These are phyloP conservation scores for Aphelenchoides bicaudatus DNA, from an alignment of 2,888 invertebrate species.

Conservation along the genomic window DNA sequence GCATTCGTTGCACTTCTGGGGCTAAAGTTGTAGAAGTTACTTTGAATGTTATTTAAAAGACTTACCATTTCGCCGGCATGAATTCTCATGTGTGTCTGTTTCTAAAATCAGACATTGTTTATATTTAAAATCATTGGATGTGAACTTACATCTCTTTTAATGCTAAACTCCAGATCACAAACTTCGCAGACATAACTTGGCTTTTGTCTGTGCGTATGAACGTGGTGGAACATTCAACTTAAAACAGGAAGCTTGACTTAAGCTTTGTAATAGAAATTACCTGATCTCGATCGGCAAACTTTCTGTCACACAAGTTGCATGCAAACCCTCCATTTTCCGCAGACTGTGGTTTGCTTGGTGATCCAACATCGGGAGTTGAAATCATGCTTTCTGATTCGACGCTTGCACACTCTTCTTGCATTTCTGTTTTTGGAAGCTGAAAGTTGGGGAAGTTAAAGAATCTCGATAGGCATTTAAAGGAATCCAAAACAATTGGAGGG, in stretches of 20 bases:
- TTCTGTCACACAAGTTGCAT: slow-evolving; percentile 35
- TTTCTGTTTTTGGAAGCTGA: no score
- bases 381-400: slow-evolving; percentile 32
- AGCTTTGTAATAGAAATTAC: no score
- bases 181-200: slow-evolving; percentile 61
- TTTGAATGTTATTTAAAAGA: no score
- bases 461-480: no score
- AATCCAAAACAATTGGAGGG: no score
- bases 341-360: slow-evolving; percentile 21
- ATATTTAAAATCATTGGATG: no score
- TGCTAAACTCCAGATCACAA: slow-evolving; percentile 61
- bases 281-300: slow-evolving; percentile 39
- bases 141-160: slow-evolving; percentile 61
- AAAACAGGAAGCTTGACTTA: no score
- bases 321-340: slow-evolving; percentile 10
- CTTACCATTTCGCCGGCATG: slow-evolving; percentile 61
- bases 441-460: no score
- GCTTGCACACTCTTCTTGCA: slow-evolving; percentile 20
- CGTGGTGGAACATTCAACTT: slow-evolving; percentile 57
- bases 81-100: slow-evolving; percentile 62
- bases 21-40: slow-evolving; percentile 18
- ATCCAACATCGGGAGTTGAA: slow-evolving; percentile 25
- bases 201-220: slow-evolving; percentile 59
- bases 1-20: slow-evolving; percentile 60
- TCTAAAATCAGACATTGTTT: no score